phyloP scores from a whole-genome alignment of 1,140 invertebrate species.

The Drosophila nasuta region DNA sequence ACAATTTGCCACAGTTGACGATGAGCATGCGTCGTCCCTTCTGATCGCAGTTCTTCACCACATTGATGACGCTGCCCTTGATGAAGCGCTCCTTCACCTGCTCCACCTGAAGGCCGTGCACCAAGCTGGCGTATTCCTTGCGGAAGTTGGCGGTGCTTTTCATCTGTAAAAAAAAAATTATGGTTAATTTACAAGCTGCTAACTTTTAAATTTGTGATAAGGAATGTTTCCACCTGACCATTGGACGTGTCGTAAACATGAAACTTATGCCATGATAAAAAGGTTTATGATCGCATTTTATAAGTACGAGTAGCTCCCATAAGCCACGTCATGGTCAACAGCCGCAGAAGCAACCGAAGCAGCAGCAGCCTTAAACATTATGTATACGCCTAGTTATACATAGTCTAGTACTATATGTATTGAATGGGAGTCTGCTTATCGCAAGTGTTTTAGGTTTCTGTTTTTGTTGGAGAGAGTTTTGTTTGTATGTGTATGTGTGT shows the following conservation, averaged over 20 bases:
- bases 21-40: constrained; percentile 79
- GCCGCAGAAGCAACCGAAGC: constrained; percentile 14
- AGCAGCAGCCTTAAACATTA: constrained; percentile 34
- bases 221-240: constrained; percentile 17
- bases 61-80: constrained; percentile 90
- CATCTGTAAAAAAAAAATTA: constrained; percentile 86
- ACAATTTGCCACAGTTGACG: constrained; percentile 85
- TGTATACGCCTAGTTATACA: constrained; percentile 14
- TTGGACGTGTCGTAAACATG: constrained; percentile 33
- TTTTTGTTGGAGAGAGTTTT: no score
- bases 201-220: not conserved
- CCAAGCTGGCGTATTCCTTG: constrained; percentile 87
- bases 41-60: constrained; percentile 89
- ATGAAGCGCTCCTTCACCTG: constrained; percentile 88
- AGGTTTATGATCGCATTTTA: constrained; percentile 17
- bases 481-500: not conserved
- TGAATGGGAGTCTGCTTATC: constrained; percentile 52
- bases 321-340: constrained; percentile 39
- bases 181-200: not conserved
- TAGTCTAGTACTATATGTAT: constrained; percentile 15
- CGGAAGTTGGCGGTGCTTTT: constrained; percentile 90
- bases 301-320: constrained; percentile 14
- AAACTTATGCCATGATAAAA: constrained; percentile 37
- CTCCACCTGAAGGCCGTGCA: constrained; percentile 88
- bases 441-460: constrained; percentile 30